phyloP scores from a whole-genome alignment of 2,888 invertebrate genomes.

The Dasypogon diadema region DNA sequence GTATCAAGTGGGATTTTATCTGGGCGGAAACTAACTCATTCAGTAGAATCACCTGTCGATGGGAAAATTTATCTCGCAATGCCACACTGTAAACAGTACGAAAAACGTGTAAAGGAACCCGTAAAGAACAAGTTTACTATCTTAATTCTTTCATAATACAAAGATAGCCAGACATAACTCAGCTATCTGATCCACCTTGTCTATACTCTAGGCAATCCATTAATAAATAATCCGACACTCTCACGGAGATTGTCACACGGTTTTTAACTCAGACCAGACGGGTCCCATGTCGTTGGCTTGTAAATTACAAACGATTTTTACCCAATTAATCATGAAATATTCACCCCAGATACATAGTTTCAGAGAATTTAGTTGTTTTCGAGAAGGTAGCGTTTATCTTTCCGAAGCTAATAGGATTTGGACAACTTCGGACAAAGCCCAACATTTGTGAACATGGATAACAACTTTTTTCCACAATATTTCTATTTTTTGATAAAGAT shows the following conservation, averaged over 20 bases:
- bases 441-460: too few relatives aligned
- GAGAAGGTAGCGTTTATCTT: not conserved
- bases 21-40: too few relatives aligned
- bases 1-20: too few relatives aligned
- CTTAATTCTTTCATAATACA: not conserved
- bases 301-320: constrained; percentile 25
- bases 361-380: not conserved
- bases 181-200: constrained; percentile 11
- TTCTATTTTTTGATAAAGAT: too few relatives aligned
- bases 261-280: not conserved
- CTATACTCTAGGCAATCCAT: not conserved
- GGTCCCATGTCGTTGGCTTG: not conserved
- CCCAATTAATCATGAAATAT: constrained; percentile 38
- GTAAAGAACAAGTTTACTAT: not conserved
- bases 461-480: too few relatives aligned
- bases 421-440: too few relatives aligned
- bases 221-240: constrained; percentile 10
- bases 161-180: not conserved
- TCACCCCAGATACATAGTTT: not conserved
- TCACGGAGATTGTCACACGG: constrained; percentile 13
- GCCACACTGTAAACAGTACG: not conserved
- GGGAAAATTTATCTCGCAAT: not conserved
- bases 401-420: too few relatives aligned
- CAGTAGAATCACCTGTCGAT: too few relatives aligned
- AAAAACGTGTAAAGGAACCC: not conserved